Percentiles rank a stretch among this genome's conserved stretches.
Evolutionary conservation across 2,888 invertebrate genomes (phyloP).

Genomic region (Athripsodes cinereus): DNA sequence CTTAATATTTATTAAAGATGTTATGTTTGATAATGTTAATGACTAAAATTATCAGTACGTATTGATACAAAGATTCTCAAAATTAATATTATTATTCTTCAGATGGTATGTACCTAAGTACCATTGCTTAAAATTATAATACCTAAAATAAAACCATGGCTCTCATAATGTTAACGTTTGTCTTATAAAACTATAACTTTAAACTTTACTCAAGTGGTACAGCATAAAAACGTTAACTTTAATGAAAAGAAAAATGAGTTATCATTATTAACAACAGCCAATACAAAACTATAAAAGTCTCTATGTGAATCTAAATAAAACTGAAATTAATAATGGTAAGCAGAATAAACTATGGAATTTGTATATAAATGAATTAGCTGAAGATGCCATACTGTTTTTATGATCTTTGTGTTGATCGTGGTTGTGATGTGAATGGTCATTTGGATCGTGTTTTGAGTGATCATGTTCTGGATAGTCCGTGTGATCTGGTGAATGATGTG

Average conservation of each 20-base stretch:
- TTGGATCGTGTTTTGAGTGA: conserved; percentile 24
- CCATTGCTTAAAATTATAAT: neutral
- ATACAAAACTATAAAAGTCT: neutral
- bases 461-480: conserved; percentile 15
- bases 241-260: neutral
- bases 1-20: neutral
- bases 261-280: neutral
- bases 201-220: neutral
- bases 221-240: too few species aligned
- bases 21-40: neutral
- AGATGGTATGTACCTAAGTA: neutral
- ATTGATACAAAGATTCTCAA: neutral
- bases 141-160: neutral
- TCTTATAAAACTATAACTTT: neutral
- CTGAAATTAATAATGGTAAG: neutral
- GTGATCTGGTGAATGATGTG: conserved; percentile 34
- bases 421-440: conserved; percentile 20
- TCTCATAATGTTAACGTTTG: neutral
- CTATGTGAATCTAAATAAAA: neutral
- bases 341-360: neutral
- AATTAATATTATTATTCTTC: neutral
- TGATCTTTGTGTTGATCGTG: conserved; percentile 22
- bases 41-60: neutral
- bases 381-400: conserved; percentile 1
- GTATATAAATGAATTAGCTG: conserved; percentile 1